These are phyloP conservation scores for Sakesphorus luctuosus DNA, from an alignment of 2,113 vertebrate genomes.

Conservation along the genomic window DNA sequence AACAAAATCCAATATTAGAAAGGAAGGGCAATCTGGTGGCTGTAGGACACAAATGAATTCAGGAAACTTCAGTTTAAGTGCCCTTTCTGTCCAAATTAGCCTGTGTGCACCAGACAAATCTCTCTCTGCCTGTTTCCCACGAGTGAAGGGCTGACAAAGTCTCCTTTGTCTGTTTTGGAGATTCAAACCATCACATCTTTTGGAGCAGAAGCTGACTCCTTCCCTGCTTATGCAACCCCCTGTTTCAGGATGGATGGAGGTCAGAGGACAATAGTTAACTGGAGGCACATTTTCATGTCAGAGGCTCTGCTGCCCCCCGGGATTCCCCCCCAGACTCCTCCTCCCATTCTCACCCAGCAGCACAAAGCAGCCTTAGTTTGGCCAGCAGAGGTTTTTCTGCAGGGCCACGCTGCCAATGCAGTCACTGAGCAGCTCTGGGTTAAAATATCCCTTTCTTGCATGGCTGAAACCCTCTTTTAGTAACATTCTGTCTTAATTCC, in stretches of 20 bases:
- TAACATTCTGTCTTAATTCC: not conserved
- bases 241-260: not conserved
- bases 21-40: not conserved
- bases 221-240: constrained; percentile 38
- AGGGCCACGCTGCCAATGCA: not conserved
- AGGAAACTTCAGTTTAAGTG: not conserved
- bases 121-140: not conserved
- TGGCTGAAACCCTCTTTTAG: not conserved
- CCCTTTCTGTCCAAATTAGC: not conserved
- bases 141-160: constrained; percentile 32
- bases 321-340: not conserved
- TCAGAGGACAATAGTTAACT: constrained; percentile 48
- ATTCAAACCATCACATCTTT: constrained; percentile 21
- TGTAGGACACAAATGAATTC: not conserved
- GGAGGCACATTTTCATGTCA: constrained; percentile 5
- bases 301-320: not conserved
- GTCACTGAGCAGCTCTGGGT: not conserved
- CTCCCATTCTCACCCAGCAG: not conserved
- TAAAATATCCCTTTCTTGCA: not conserved
- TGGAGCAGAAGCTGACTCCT: not conserved
- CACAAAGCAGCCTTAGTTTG: constrained; percentile 27
- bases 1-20: not conserved
- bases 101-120: not conserved
- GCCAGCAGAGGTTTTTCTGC: not conserved
- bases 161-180: constrained; percentile 37